Evolutionary conservation across 2,888 invertebrate species (phyloP).

Genomic region (Cyrtodaria siliqua): DNA sequence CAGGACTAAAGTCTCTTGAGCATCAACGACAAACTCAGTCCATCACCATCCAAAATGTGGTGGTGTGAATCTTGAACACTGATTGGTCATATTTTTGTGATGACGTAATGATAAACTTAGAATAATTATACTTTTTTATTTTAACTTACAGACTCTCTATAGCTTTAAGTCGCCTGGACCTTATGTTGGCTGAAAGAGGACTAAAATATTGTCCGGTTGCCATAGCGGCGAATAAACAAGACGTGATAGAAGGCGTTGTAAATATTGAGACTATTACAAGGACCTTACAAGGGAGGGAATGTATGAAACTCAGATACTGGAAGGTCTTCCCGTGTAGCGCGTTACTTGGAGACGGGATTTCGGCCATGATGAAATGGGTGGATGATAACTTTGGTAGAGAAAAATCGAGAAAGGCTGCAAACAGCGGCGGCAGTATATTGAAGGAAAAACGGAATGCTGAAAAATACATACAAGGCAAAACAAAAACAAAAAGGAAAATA

Average conservation of each 20-base stretch:
- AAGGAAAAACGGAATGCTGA: conserved; percentile 9
- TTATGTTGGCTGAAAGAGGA: conserved; percentile 30
- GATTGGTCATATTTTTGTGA: no score
- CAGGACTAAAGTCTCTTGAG: no score
- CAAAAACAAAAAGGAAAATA: no score
- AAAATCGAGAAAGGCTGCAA: no score
- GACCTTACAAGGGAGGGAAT: conserved; percentile 12
- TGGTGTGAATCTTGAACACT: no score
- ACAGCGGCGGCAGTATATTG: neutral
- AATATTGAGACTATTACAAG: conserved; percentile 7
- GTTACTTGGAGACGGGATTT: neutral
- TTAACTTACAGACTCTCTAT: conserved; percentile 29
- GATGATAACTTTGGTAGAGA: conserved; percentile 27
- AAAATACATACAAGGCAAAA: no score
- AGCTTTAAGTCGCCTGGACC: conserved; percentile 27
- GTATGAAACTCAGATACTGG: conserved; percentile 38
- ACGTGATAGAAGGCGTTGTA: neutral
- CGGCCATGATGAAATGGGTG: conserved; percentile 19
- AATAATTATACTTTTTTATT: no score
- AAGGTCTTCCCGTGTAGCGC: conserved; percentile 25
- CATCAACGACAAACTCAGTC: no score
- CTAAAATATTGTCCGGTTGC: conserved; percentile 37
- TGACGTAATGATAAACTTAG: no score
- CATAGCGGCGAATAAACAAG: conserved; percentile 44
- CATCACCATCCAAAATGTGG: no score